Conservation (phyloP, 2,888 invertebrate genomes). For the Melinopterus prodromus region DNA sequence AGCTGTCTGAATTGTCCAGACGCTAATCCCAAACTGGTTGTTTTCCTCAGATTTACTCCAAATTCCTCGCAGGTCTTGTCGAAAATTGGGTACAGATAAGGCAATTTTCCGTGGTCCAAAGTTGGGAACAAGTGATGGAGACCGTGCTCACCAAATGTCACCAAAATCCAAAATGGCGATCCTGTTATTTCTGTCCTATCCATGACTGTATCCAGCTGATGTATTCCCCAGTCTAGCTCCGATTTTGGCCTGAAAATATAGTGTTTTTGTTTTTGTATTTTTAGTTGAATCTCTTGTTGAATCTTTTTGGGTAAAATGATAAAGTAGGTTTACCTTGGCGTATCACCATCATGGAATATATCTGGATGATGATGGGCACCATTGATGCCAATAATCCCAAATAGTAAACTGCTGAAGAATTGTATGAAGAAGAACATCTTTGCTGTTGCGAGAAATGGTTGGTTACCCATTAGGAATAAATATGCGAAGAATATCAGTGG, state of each 20-base stretch:
- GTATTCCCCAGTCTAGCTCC: slow-evolving; percentile 78
- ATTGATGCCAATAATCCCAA: slow-evolving; percentile 71
- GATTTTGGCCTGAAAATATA: slow-evolving; percentile 59
- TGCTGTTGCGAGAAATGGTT: slow-evolving; percentile 55
- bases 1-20: slow-evolving; percentile 74
- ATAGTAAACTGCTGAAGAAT: slow-evolving; percentile 68
- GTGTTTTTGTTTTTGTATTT: neutral
- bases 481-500: slow-evolving; percentile 59
- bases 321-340: slow-evolving; percentile 62
- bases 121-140: slow-evolving; percentile 87
- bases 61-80: slow-evolving; percentile 72
- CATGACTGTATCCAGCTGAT: slow-evolving; percentile 78
- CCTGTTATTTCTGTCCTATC: slow-evolving; percentile 75
- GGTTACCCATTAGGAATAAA: slow-evolving; percentile 58
- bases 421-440: slow-evolving; percentile 70
- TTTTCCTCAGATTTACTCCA: slow-evolving; percentile 62
- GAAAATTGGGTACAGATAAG: slow-evolving; percentile 71
- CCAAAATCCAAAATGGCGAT: slow-evolving; percentile 73
- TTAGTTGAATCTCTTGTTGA: neutral
- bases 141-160: slow-evolving; percentile 80
- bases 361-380: slow-evolving; percentile 84
- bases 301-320: neutral
- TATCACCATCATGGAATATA: slow-evolving; percentile 83
- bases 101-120: slow-evolving; percentile 78
- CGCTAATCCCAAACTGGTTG: slow-evolving; percentile 68